Evolutionary conservation across 2,113 vertebrate genomes (phyloP).

Genomic region (Dasyornis broadbenti): DNA sequence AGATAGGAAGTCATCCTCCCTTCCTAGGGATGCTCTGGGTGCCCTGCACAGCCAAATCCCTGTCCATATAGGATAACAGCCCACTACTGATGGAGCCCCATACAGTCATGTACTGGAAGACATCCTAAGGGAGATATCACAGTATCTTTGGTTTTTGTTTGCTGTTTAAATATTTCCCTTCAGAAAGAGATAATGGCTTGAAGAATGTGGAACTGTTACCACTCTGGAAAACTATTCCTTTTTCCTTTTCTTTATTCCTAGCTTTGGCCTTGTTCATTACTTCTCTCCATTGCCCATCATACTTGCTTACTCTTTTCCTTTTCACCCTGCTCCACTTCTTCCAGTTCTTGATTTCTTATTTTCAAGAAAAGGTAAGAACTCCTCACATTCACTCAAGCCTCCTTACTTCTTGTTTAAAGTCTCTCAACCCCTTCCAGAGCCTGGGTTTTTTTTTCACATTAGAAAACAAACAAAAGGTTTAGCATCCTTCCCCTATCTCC

Average conservation of each 20-base stretch:
- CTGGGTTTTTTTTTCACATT: neutral
- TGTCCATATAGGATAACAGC: accelerated
- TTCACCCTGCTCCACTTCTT: neutral
- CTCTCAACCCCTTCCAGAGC: neutral
- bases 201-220: neutral
- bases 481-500: neutral
- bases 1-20: neutral
- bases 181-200: neutral
- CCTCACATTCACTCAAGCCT: neutral
- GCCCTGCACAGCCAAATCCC: neutral
- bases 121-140: neutral
- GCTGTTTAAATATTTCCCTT: neutral
- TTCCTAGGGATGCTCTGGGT: neutral
- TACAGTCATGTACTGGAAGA: neutral
- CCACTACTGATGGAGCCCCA: accelerated
- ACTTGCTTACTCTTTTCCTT: neutral
- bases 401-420: neutral
- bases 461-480: neutral
- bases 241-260: neutral
- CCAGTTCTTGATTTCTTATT: neutral
- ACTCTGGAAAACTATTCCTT: neutral
- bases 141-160: neutral
- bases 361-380: neutral
- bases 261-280: neutral
- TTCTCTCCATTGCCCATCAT: neutral